These are phyloP conservation scores for Cantharis rufa DNA, from an alignment of 2,888 invertebrate genomes.

Conservation along the genomic window DNA sequence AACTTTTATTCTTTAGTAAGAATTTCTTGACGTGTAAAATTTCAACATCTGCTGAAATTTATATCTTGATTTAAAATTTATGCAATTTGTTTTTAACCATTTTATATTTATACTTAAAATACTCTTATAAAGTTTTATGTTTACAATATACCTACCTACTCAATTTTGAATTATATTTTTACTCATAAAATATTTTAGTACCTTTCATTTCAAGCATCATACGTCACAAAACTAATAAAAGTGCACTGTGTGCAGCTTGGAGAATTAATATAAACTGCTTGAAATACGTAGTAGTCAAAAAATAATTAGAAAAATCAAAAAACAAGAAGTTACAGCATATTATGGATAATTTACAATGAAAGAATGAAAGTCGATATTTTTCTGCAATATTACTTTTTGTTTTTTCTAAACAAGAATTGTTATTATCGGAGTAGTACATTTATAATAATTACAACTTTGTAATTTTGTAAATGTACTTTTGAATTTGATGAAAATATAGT, in stretches of 20 bases:
- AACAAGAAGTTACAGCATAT: not conserved
- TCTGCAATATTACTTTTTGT: not conserved
- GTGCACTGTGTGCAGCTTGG: not conserved
- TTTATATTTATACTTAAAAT: not conserved
- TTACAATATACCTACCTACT: not conserved
- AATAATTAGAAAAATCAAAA: not conserved
- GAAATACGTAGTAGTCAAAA: not conserved
- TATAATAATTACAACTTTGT: not conserved
- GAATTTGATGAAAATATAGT: not conserved
- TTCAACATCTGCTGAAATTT: slow-evolving; percentile 16
- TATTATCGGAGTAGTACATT: not conserved
- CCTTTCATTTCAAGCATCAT: not conserved
- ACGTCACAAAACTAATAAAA: not conserved
- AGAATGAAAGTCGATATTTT: not conserved
- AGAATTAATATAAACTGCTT: not conserved
- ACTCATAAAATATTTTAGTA: not conserved
- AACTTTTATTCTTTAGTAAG: slow-evolving; percentile 18
- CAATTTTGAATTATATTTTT: not conserved
- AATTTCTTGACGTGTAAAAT: slow-evolving; percentile 11
- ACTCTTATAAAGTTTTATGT: not conserved
- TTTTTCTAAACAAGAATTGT: not conserved
- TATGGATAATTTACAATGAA: not conserved
- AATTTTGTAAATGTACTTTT: not conserved
- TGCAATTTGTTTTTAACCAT: not conserved
- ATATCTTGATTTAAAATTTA: not conserved